Conservation (phyloP, 2,113 vertebrate genomes). For the Malurus cyaneus region DNA sequence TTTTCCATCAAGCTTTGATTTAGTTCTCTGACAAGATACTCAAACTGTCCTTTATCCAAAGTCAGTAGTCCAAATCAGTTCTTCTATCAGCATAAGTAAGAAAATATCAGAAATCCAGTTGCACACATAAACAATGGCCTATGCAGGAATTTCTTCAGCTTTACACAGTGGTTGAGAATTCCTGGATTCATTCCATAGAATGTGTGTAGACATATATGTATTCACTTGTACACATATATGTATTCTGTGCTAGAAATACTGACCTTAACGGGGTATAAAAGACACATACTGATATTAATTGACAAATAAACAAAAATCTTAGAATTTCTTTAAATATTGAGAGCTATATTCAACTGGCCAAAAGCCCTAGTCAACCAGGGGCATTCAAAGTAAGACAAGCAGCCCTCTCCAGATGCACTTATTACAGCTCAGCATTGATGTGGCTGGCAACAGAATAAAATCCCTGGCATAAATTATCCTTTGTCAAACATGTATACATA, state of each 20-base stretch:
- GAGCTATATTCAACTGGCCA: background rate
- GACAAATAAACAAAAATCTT: background rate
- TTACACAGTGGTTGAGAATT: background rate
- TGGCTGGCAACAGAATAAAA: background rate
- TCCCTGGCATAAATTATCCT: background rate
- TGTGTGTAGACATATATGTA: background rate
- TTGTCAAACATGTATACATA: background rate
- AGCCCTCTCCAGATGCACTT: background rate
- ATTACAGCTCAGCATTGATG: background rate
- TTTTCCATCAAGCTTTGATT: slow-evolving; percentile 14
- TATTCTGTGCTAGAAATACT: background rate
- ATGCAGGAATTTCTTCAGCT: background rate
- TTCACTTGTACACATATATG: background rate
- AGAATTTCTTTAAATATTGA: background rate
- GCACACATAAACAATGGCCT: background rate
- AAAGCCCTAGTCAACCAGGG: background rate
- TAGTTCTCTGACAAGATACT: background rate
- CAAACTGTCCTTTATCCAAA: background rate
- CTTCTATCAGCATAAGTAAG: background rate
- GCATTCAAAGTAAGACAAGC: background rate
- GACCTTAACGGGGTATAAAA: background rate
- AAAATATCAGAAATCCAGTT: background rate
- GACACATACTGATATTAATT: background rate
- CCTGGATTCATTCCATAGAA: background rate
- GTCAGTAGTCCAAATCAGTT: background rate